Percentiles rank a stretch among this genome's conserved stretches.
Evolutionary conservation across 2,113 vertebrate species (phyloP).

Genomic region (Asarcornis scutulata): DNA sequence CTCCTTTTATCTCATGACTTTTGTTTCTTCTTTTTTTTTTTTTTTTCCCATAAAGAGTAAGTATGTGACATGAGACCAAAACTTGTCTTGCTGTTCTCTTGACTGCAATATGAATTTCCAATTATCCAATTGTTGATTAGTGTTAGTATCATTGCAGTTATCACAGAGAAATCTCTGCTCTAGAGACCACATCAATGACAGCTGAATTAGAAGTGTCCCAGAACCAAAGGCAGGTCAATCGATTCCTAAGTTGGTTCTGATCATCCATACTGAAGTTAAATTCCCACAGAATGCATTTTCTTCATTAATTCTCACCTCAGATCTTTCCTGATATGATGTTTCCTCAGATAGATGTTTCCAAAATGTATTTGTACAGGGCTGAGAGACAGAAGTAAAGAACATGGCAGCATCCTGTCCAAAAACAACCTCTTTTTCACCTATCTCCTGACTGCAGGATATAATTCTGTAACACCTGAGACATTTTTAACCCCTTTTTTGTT

Average conservation of each 20-base stretch:
- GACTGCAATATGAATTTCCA: background rate
- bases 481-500: background rate
- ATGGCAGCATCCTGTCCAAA: background rate
- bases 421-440: background rate
- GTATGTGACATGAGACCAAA: background rate
- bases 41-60: background rate
- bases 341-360: background rate
- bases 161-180: background rate
- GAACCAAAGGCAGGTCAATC: background rate
- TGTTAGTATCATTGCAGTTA: background rate
- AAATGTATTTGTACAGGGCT: background rate
- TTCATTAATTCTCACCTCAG: background rate
- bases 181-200: background rate
- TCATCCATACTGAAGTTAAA: background rate
- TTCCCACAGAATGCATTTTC: background rate
- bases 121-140: background rate
- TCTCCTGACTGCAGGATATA: background rate
- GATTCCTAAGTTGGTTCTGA: background rate
- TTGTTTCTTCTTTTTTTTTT: background rate
- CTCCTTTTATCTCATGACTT: background rate
- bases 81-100: background rate
- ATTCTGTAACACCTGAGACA: background rate
- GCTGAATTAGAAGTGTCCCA: background rate
- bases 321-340: background rate
- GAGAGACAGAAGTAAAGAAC: background rate